phyloP scores from a whole-genome alignment of 92 coral and sea anemone genomes.

The Nematostella vectensis region DNA sequence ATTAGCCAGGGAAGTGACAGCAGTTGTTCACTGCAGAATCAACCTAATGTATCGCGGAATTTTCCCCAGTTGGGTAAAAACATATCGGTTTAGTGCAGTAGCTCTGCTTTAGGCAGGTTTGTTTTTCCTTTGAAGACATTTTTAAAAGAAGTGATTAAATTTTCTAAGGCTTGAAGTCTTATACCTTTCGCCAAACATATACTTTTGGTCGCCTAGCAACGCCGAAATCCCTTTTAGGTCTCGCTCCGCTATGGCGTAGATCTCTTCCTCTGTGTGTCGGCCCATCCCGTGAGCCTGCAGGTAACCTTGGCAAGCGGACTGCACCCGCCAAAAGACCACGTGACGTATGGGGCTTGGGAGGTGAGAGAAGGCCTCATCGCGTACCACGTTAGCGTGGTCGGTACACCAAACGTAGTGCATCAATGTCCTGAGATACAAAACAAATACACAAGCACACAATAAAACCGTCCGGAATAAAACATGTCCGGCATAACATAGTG shows the following conservation, averaged over 20 bases:
- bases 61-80: too few species aligned
- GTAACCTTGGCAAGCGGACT: neutral
- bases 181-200: neutral
- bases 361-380: neutral
- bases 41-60: too few species aligned
- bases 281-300: neutral
- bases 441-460: too few species aligned
- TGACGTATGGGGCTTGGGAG: neutral
- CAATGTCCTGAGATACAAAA: neutral
- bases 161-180: too few species aligned
- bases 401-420: neutral
- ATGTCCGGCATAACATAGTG: too few species aligned
- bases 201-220: neutral
- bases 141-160: too few species aligned
- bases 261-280: constrained; percentile 1
- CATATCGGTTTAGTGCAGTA: too few species aligned
- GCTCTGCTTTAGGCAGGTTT: too few species aligned
- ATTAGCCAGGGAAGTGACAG: too few species aligned
- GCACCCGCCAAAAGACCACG: neutral
- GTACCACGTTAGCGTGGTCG: neutral
- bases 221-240: neutral
- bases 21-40: too few species aligned
- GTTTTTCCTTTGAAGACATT: too few species aligned
- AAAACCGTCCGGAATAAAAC: too few species aligned
- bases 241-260: neutral